These are phyloP conservation scores for Strix uralensis DNA, from an alignment of 2,113 vertebrate species.

Conservation along the genomic window DNA sequence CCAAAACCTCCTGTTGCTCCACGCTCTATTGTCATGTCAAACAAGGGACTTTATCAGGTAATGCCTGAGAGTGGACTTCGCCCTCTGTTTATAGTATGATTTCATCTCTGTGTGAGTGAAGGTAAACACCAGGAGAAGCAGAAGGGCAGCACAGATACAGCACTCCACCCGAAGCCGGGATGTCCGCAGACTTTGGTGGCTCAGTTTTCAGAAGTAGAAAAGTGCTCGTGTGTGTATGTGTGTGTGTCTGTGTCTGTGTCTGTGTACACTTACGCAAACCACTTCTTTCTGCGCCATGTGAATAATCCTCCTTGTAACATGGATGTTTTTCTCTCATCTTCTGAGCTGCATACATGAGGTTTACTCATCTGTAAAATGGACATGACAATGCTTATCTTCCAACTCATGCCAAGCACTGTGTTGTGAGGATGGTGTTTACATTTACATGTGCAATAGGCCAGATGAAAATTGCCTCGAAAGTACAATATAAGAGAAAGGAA, in stretches of 20 bases:
- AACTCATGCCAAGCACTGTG: not conserved
- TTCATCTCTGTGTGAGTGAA: not conserved
- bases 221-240: not conserved
- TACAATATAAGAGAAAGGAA: not conserved
- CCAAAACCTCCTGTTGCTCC: not conserved
- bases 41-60: not conserved
- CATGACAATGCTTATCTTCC: not conserved
- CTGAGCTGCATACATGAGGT: rapidly evolving
- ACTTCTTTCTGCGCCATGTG: rapidly evolving
- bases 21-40: not conserved
- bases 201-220: not conserved
- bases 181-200: rapidly evolving
- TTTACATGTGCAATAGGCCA: not conserved
- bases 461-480: not conserved
- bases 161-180: not conserved
- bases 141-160: not conserved
- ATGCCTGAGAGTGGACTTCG: conserved; percentile 26
- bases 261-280: not conserved
- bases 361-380: not conserved
- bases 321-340: not conserved
- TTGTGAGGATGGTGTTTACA: not conserved
- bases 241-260: too few relatives aligned
- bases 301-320: not conserved
- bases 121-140: conserved; percentile 28
- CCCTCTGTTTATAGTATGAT: conserved; percentile 28